Conservation (phyloP, 2,113 vertebrate genomes). For the Peromyscus californicus region DNA sequence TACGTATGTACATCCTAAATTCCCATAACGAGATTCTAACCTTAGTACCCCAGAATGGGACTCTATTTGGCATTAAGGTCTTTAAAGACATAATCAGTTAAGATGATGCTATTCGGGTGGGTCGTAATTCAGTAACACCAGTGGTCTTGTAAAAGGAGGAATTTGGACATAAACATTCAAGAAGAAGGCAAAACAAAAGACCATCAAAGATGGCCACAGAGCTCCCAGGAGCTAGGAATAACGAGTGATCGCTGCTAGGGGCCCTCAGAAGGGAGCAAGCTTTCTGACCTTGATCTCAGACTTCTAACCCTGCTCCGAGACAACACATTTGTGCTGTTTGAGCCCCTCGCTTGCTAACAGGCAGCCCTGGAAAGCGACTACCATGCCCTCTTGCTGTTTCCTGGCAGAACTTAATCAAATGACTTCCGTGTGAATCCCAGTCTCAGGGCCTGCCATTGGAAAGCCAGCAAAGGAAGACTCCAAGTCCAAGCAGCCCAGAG, state of each 20-base stretch:
- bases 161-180: neutral
- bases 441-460: neutral
- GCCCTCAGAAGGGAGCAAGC: neutral
- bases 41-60: neutral
- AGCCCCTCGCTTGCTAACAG: neutral
- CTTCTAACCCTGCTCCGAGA: neutral
- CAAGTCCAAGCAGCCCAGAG: neutral
- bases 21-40: neutral
- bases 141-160: neutral
- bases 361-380: neutral
- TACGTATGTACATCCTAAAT: neutral
- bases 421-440: neutral
- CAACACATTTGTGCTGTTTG: neutral
- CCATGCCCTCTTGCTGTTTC: neutral
- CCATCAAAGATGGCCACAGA: neutral
- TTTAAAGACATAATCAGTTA: slow-evolving; percentile 43
- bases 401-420: slow-evolving; percentile 64
- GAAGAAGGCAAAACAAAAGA: neutral
- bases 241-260: neutral
- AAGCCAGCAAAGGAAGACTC: neutral
- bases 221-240: neutral
- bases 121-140: neutral
- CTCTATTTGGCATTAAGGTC: neutral
- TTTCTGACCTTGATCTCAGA: neutral
- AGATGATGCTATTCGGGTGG: neutral